These are phyloP conservation scores for Aramus guarauna DNA, from an alignment of 2,113 vertebrate species.

Conservation along the genomic window DNA sequence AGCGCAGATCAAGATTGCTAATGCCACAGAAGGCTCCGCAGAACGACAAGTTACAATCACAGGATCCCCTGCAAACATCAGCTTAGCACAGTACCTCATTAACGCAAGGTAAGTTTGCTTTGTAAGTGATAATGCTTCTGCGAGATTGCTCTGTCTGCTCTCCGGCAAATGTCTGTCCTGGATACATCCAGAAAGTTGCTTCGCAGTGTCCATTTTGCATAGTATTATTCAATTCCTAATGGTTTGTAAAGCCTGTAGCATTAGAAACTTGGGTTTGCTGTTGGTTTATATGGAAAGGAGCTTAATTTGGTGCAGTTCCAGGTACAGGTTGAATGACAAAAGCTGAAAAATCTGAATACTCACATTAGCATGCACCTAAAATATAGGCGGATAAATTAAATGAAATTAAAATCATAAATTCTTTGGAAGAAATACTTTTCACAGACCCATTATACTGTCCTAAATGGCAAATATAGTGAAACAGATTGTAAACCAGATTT, in stretches of 20 bases:
- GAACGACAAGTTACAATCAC: conserved; percentile 93
- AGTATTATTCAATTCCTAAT: neutral
- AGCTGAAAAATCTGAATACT: neutral
- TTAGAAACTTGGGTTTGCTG: neutral
- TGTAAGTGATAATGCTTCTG: conserved; percentile 44
- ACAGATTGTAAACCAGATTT: conserved; percentile 35
- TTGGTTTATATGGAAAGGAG: neutral
- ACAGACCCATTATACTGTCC: neutral
- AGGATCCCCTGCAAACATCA: conserved; percentile 91
- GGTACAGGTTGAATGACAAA: neutral
- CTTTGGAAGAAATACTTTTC: neutral
- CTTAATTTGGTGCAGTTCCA: neutral
- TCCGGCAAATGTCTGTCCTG: conserved; percentile 27
- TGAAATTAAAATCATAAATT: neutral
- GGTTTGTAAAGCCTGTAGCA: neutral
- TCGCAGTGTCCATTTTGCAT: conserved; percentile 10
- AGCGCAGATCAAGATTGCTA: conserved; percentile 95
- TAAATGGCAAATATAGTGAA: conserved; percentile 46
- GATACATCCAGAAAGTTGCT: conserved; percentile 36
- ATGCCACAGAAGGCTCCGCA: conserved; percentile 89
- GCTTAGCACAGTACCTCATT: conserved; percentile 94
- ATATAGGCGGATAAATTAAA: neutral
- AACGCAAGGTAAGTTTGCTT: conserved; percentile 86
- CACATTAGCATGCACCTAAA: neutral
- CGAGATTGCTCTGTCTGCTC: conserved; percentile 17